Conservation (phyloP, 2,797 vertebrate species). For the Acipenser ruthenus region DNA sequence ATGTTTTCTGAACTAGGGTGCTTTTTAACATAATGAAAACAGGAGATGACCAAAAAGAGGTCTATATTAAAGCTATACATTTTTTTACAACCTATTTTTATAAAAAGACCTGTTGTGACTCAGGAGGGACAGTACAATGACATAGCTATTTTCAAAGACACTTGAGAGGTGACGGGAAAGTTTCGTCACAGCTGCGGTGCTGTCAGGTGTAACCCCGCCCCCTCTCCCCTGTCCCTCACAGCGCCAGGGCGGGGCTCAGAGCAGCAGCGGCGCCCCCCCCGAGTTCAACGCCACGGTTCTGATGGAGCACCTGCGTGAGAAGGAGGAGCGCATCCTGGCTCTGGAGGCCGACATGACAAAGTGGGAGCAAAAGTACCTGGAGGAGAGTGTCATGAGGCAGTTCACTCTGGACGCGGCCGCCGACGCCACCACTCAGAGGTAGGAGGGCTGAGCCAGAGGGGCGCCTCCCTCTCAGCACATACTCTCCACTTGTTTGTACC, state of each 20-base stretch:
- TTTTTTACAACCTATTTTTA: too few relatives aligned
- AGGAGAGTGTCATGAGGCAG: conserved; percentile 97
- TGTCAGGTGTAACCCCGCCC: background rate
- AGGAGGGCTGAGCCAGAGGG: conserved; percentile 21
- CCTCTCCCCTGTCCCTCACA: conserved; percentile 28
- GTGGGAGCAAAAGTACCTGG: conserved; percentile 97
- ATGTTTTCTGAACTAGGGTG: too few relatives aligned
- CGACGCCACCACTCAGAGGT: conserved; percentile 91
- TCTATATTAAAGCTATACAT: too few relatives aligned
- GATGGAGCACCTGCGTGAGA: conserved; percentile 92
- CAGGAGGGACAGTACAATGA: too few relatives aligned
- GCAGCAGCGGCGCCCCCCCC: conserved; percentile 32
- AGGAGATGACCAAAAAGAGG: too few relatives aligned
- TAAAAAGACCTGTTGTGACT: too few relatives aligned
- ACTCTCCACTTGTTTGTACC: too few relatives aligned
- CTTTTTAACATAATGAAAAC: too few relatives aligned
- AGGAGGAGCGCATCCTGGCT: conserved; percentile 90
- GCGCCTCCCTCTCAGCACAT: conserved; percentile 5
- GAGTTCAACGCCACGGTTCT: conserved; percentile 80
- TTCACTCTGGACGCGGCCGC: conserved; percentile 93
- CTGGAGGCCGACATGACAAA: conserved; percentile 98
- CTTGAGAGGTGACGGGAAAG: background rate
- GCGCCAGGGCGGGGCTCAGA: conserved; percentile 80
- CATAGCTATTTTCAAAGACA: too few relatives aligned
- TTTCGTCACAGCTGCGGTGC: background rate